These are phyloP conservation scores for Pseudomugil gertrudae DNA, from an alignment of 2,797 vertebrate genomes.

Conservation along the genomic window DNA sequence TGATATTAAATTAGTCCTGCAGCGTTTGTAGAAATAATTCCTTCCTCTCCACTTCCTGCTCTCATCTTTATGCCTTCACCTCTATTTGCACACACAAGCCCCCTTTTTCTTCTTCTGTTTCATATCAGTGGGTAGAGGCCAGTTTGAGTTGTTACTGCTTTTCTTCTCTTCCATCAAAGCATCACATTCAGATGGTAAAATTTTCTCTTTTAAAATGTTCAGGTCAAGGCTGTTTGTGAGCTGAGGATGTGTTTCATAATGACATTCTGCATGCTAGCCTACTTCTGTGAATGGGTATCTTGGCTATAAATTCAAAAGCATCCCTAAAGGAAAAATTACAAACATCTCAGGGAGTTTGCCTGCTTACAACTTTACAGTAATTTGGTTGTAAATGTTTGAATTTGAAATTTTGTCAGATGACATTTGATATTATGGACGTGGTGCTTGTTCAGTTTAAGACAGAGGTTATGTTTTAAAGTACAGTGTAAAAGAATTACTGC, in stretches of 20 bases:
- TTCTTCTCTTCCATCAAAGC: not conserved
- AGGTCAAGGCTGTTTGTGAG: conserved; percentile 2
- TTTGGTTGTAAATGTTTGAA: no score
- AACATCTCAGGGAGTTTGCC: no score
- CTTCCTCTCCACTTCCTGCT: not conserved
- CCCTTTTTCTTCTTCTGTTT: not conserved
- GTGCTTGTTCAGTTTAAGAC: no score
- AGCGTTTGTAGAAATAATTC: not conserved
- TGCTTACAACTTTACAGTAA: no score
- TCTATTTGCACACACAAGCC: conserved; percentile 6
- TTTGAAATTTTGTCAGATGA: no score
- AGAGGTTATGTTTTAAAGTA: no score
- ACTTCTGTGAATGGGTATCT: no score
- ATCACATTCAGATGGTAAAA: not conserved
- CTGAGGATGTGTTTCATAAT: not conserved
- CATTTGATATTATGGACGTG: no score
- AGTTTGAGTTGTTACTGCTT: not conserved
- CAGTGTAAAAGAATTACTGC: no score
- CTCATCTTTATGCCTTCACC: not conserved
- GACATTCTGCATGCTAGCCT: not conserved
- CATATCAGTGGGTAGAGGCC: not conserved
- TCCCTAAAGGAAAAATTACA: not conserved
- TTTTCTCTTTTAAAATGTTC: not conserved
- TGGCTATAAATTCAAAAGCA: not conserved
- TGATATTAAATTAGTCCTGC: not conserved